Evolutionary conservation across 1,140 invertebrate genomes (phyloP).

Genomic region (Anastrepha ludens): DNA sequence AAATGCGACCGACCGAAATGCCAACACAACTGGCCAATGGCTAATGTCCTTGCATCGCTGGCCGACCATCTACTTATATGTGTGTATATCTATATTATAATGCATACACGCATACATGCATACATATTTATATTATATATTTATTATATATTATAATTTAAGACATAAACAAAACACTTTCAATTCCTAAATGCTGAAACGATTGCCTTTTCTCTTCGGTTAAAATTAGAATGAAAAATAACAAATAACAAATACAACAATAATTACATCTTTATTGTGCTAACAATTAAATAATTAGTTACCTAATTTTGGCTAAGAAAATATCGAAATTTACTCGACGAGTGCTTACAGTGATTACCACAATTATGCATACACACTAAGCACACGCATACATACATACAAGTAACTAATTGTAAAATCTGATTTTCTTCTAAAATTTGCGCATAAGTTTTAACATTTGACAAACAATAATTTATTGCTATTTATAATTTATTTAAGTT

Average conservation of each 20-base stretch:
- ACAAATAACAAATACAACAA: not conserved
- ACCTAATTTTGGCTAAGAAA: not conserved
- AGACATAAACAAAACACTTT: not conserved
- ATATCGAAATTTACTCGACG: not conserved
- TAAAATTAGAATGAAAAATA: conserved; percentile 2
- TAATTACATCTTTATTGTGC: not conserved
- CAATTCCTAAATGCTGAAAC: conserved; percentile 42
- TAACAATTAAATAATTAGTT: not conserved
- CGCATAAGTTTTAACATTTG: conserved; percentile 9
- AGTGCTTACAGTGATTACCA: not conserved
- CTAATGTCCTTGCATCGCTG: conserved; percentile 10
- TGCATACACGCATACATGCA: not conserved
- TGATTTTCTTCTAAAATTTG: not conserved
- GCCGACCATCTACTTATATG: not conserved
- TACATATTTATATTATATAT: conserved; percentile 11
- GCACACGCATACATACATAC: not conserved
- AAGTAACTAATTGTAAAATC: not conserved
- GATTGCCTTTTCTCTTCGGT: conserved; percentile 45
- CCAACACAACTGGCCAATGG: not conserved
- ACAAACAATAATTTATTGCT: conserved; percentile 50
- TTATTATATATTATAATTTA: not conserved
- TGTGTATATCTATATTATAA: not conserved
- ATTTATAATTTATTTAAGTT: conserved; percentile 20
- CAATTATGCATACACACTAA: not conserved
- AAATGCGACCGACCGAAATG: not conserved